These are phyloP conservation scores for Drosophila anomalipes DNA, from an alignment of 2,888 invertebrate genomes.

Conservation along the genomic window DNA sequence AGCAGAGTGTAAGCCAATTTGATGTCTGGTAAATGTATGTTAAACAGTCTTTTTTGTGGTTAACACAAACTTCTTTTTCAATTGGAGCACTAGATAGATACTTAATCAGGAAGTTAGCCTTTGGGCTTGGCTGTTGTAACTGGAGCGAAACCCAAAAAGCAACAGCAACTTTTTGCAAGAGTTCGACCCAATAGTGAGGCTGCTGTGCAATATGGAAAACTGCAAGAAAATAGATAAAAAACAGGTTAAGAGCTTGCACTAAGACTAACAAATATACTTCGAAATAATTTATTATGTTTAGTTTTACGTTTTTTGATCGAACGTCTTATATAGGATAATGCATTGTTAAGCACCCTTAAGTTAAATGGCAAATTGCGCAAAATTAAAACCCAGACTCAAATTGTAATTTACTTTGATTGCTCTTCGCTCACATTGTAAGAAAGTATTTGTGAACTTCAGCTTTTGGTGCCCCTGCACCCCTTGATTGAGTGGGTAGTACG, in stretches of 20 bases:
- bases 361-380: neutral
- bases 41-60: conserved; percentile 56
- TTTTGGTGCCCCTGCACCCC: conserved; percentile 4
- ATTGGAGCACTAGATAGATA: conserved; percentile 48
- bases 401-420: conserved; percentile 11
- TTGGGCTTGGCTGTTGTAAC: conserved; percentile 21
- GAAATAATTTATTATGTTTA: neutral
- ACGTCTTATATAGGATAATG: neutral
- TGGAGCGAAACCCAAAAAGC: conserved; percentile 11
- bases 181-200: neutral
- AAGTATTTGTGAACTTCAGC: neutral
- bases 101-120: conserved; percentile 36
- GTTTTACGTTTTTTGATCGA: neutral
- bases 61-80: conserved; percentile 45
- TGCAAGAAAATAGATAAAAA: neutral
- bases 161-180: neutral
- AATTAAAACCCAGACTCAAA: neutral
- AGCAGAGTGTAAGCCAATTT: conserved; percentile 34
- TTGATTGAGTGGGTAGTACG: conserved; percentile 30
- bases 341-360: neutral
- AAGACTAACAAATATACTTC: neutral
- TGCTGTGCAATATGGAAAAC: neutral
- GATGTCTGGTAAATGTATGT: conserved; percentile 34
- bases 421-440: neutral
- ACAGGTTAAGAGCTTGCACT: neutral